A percentile compares a stretch with the other conserved stretches of the same genome.
phyloP scores from a whole-genome alignment of 1,140 invertebrate species.

The Cydia pomonella region DNA sequence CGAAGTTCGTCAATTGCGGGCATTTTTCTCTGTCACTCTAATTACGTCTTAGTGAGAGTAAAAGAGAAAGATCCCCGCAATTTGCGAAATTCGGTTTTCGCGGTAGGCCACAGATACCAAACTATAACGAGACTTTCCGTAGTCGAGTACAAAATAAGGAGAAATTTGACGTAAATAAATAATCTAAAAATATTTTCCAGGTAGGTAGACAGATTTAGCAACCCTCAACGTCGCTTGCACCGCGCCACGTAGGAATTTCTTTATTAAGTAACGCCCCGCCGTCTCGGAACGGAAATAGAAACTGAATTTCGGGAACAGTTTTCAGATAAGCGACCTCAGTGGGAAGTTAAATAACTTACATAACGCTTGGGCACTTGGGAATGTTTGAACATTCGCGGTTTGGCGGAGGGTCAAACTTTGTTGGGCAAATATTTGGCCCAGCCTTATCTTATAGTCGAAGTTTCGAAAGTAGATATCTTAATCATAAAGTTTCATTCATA shows the following conservation, averaged over 20 bases:
- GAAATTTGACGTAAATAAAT: no score
- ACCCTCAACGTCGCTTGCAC: not conserved
- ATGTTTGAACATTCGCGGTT: slow-evolving; percentile 13
- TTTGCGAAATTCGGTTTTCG: no score
- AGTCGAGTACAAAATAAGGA: no score
- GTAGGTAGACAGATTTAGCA: not conserved
- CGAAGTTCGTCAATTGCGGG: no score
- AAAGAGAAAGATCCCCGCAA: no score
- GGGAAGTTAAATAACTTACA: slow-evolving; percentile 24
- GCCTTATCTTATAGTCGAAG: not conserved
- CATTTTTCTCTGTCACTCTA: no score
- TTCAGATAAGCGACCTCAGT: slow-evolving; percentile 27
- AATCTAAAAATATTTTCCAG: not conserved
- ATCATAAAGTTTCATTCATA: not conserved
- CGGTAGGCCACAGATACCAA: no score
- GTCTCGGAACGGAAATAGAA: slow-evolving; percentile 28
- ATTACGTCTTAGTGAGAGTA: no score
- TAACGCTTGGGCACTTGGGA: not conserved
- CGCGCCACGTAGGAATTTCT: slow-evolving; percentile 9
- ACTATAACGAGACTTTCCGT: no score
- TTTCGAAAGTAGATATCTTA: not conserved
- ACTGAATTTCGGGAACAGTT: slow-evolving; percentile 26
- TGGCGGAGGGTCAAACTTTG: not conserved
- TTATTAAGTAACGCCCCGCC: slow-evolving; percentile 25
- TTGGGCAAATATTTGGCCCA: slow-evolving; percentile 26